Conservation (phyloP, 2,797 vertebrate genomes). For the Okamejei kenojei region DNA sequence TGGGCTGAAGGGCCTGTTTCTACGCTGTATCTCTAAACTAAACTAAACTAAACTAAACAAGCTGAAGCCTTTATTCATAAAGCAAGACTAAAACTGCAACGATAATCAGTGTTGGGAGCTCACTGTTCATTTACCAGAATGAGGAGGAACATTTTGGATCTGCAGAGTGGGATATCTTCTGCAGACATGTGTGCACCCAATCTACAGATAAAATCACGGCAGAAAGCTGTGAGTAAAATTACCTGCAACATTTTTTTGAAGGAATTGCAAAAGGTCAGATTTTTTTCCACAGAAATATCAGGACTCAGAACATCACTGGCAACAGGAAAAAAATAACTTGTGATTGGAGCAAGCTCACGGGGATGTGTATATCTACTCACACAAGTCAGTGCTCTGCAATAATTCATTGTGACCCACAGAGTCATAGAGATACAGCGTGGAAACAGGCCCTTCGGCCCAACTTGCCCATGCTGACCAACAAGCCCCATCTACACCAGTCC, state of each 20-base stretch:
- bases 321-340: not conserved
- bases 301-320: not conserved
- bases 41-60: not conserved
- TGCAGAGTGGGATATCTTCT: not conserved
- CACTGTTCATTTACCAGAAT: not conserved
- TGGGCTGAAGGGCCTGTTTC: too few relatives aligned
- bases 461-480: too few relatives aligned
- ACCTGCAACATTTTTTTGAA: not conserved
- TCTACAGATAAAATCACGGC: not conserved
- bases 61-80: not conserved
- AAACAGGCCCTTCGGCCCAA: too few relatives aligned
- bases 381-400: not conserved
- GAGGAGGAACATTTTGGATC: not conserved
- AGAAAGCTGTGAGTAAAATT: not conserved
- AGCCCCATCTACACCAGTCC: too few relatives aligned
- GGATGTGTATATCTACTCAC: not conserved
- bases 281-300: not conserved
- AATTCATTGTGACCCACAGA: not conserved
- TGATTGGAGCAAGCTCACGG: not conserved
- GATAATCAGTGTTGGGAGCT: not conserved
- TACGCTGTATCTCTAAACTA: too few relatives aligned
- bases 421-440: too few relatives aligned
- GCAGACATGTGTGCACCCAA: not conserved
- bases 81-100: not conserved
- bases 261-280: not conserved